A percentile compares a stretch with the other conserved stretches of the same genome.
These are phyloP conservation scores for Pardalotus punctatus DNA, from an alignment of 2,113 vertebrate genomes.

Conservation along the genomic window DNA sequence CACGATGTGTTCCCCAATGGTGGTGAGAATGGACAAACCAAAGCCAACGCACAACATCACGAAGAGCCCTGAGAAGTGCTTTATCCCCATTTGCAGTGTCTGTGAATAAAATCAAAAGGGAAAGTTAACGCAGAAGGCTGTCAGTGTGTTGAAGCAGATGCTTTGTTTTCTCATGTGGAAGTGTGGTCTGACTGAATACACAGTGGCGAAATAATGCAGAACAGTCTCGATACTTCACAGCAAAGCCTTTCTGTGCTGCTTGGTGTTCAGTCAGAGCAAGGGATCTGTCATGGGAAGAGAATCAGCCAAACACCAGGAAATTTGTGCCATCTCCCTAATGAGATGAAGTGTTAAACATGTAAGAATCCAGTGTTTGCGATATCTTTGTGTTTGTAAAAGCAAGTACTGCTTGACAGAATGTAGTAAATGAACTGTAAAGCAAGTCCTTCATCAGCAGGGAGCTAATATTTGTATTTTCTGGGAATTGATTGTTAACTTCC, in stretches of 20 bases:
- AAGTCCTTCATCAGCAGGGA: background rate
- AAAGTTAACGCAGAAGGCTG: background rate
- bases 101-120: slow-evolving; percentile 52
- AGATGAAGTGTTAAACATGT: background rate
- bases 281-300: background rate
- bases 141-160: background rate
- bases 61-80: slow-evolving; percentile 96
- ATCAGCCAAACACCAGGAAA: background rate
- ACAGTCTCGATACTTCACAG: background rate
- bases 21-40: slow-evolving; percentile 91
- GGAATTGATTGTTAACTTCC: background rate
- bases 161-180: background rate
- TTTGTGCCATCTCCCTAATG: background rate
- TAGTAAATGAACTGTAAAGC: background rate
- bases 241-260: background rate
- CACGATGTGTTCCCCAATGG: slow-evolving; percentile 89
- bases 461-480: background rate
- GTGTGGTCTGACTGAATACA: background rate
- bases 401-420: background rate
- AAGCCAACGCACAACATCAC: slow-evolving; percentile 93
- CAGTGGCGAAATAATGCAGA: background rate
- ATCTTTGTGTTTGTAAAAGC: background rate
- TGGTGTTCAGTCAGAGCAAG: background rate
- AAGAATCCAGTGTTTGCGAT: background rate
- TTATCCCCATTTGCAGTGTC: slow-evolving; percentile 98